phyloP scores from a whole-genome alignment of 23 tunicate species.

The Ciona savignyi region DNA sequence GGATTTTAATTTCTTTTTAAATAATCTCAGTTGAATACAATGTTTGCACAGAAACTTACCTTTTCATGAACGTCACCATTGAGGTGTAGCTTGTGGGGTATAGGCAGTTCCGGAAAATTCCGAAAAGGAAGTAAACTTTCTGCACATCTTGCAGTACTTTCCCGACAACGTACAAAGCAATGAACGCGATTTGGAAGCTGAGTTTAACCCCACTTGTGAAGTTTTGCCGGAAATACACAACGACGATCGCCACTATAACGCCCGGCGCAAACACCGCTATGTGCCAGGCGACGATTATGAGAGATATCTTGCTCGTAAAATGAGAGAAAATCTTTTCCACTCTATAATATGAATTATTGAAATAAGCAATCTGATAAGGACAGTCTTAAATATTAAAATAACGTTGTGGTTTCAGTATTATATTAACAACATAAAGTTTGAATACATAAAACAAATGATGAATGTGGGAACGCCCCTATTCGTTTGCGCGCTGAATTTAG shows the following conservation, averaged over 20 bases:
- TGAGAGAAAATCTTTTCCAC: too few relatives aligned
- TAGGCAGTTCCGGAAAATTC: constrained; percentile 34
- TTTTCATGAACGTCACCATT: constrained; percentile 1
- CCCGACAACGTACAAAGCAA: constrained; percentile 16
- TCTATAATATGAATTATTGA: too few relatives aligned
- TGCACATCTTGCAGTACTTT: constrained; percentile 29
- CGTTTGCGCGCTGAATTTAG: too few relatives aligned
- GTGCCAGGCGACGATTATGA: constrained; percentile 7
- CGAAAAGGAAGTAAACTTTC: constrained; percentile 46
- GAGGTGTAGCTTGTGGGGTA: constrained; percentile 18
- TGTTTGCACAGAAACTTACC: neutral
- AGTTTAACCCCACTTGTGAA: neutral
- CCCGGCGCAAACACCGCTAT: constrained; percentile 1
- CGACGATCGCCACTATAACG: constrained; percentile 4
- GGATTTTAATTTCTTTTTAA: too few relatives aligned
- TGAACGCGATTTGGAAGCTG: constrained; percentile 15
- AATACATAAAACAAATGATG: too few relatives aligned
- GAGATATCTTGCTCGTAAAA: neutral
- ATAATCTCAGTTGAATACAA: too few relatives aligned
- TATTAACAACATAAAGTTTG: too few relatives aligned
- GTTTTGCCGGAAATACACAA: constrained; percentile 4
- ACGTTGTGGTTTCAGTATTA: too few relatives aligned
- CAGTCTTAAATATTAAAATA: too few relatives aligned
- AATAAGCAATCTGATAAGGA: too few relatives aligned
- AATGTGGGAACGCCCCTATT: too few relatives aligned